Conservation (phyloP, 64 coral and sea anemone species). For the Porites australiensis region DNA sequence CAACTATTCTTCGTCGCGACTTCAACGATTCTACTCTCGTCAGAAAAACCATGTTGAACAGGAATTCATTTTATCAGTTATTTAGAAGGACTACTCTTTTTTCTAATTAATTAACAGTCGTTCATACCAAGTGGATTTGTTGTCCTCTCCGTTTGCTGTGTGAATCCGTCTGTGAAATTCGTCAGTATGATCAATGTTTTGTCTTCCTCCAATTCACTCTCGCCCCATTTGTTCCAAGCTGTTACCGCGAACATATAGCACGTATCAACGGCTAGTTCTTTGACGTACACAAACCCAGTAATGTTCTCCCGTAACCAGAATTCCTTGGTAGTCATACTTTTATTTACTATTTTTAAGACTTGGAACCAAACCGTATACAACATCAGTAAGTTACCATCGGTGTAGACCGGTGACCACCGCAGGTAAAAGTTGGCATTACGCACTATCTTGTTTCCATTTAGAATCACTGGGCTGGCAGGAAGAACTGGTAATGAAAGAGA, state of each 20-base stretch:
- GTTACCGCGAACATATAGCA: conserved; percentile 19
- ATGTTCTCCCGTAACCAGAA: neutral
- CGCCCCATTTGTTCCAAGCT: conserved; percentile 28
- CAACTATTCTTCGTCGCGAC: too few relatives aligned
- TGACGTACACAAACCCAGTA: neutral
- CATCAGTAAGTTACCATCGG: neutral
- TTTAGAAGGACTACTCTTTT: too few relatives aligned
- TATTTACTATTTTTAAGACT: neutral
- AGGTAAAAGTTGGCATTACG: neutral
- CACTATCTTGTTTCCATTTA: neutral
- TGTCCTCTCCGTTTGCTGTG: neutral
- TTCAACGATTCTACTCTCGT: too few relatives aligned
- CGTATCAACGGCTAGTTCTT: neutral
- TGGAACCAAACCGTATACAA: conserved; percentile 5
- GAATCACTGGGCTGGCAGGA: neutral
- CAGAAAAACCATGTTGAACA: too few relatives aligned
- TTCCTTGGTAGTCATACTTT: neutral
- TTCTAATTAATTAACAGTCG: neutral
- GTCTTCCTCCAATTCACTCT: neutral
- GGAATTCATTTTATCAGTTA: too few relatives aligned
- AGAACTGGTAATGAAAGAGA: neutral
- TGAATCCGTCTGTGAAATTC: neutral
- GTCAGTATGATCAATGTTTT: neutral
- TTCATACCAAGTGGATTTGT: neutral
- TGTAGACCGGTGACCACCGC: conserved; percentile 5